Evolutionary conservation across 1,140 invertebrate genomes (phyloP).

Genomic region (Hydropsyche tenuis): DNA sequence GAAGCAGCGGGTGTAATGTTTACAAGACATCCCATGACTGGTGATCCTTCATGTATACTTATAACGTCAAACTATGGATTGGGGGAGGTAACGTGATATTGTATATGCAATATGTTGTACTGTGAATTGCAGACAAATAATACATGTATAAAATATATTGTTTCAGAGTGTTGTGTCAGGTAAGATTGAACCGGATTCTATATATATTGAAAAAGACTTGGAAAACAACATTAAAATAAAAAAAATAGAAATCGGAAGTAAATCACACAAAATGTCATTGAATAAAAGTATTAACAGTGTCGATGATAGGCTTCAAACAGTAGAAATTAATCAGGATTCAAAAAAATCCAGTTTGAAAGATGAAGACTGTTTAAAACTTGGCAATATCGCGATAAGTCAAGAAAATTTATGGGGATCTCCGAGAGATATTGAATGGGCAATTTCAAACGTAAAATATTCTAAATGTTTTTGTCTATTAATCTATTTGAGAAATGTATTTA

Average conservation of each 20-base stretch:
- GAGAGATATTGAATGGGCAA: conserved; percentile 80
- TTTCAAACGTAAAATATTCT: conserved; percentile 58
- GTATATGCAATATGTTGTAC: not conserved
- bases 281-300: conserved; percentile 43
- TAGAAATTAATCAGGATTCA: conserved; percentile 57
- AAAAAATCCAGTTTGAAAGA: conserved; percentile 62
- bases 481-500: conserved; percentile 24
- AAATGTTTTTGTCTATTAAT: conserved; percentile 3
- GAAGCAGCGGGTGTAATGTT: conserved; percentile 81
- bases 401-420: conserved; percentile 71
- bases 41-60: conserved; percentile 69
- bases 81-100: conserved; percentile 69
- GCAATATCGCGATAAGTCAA: conserved; percentile 65
- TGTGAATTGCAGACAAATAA: too few species aligned
- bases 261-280: conserved; percentile 63
- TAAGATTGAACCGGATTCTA: conserved; percentile 74
- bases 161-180: conserved; percentile 78
- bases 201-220: conserved; percentile 64
- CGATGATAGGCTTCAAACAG: conserved; percentile 53
- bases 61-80: conserved; percentile 83
- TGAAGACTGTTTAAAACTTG: conserved; percentile 61
- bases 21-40: conserved; percentile 75
- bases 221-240: conserved; percentile 60
- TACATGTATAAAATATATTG: conserved; percentile 47
- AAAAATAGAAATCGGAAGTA: conserved; percentile 64